Conservation (phyloP, 2,797 vertebrate genomes). For the Crypturellus tataupa region DNA sequence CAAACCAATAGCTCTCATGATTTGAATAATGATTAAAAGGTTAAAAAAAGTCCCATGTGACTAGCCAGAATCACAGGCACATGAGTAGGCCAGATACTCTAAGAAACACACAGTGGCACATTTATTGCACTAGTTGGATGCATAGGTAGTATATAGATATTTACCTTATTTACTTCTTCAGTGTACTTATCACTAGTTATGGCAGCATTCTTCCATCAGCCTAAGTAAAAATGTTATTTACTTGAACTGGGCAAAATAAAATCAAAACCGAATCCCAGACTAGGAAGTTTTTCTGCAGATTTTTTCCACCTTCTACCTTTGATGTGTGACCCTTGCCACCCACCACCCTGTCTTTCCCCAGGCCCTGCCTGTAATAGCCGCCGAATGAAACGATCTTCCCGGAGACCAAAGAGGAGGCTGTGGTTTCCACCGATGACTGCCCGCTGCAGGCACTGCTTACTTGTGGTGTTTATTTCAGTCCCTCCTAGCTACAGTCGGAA, state of each 20-base stretch:
- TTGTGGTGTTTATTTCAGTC: slow-evolving; percentile 69
- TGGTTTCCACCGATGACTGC: slow-evolving; percentile 62
- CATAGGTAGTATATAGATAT: background rate
- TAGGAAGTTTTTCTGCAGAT: slow-evolving; percentile 64
- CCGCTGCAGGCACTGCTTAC: slow-evolving; percentile 28
- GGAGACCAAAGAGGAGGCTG: slow-evolving; percentile 49
- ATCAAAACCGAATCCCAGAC: slow-evolving; percentile 28
- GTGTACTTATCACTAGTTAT: background rate
- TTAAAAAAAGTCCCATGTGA: background rate
- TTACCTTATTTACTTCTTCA: slow-evolving; percentile 21
- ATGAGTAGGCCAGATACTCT: background rate
- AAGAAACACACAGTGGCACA: background rate
- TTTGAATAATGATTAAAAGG: slow-evolving; percentile 25
- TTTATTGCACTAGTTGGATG: background rate
- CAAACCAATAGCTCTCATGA: slow-evolving; percentile 18
- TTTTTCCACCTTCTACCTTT: slow-evolving; percentile 59
- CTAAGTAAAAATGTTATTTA: background rate
- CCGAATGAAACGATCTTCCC: slow-evolving; percentile 36
- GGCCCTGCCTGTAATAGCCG: slow-evolving; percentile 56
- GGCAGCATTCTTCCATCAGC: background rate
- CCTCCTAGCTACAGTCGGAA: slow-evolving; percentile 55
- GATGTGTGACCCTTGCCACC: slow-evolving; percentile 72
- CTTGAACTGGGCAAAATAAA: slow-evolving; percentile 43
- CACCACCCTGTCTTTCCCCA: slow-evolving; percentile 19
- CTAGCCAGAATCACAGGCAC: background rate